Percentiles rank a stretch among this genome's conserved stretches.
Conservation (phyloP, 2,797 vertebrate genomes). For the Smutsia gigantea region DNA sequence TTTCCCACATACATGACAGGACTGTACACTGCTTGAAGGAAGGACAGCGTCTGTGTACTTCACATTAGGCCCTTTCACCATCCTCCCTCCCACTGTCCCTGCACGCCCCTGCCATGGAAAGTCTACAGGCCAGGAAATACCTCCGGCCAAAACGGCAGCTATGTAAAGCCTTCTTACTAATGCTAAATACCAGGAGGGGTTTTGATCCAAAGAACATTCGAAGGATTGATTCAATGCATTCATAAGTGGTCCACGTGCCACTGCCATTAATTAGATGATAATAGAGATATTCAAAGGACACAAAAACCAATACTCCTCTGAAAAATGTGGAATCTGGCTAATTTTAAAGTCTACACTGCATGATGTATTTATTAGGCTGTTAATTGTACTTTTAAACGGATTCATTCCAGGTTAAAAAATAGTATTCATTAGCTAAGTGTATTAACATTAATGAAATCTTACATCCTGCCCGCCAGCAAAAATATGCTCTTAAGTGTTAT, state of each 20-base stretch:
- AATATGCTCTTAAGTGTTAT: not conserved
- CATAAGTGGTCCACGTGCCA: not conserved
- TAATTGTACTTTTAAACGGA: not conserved
- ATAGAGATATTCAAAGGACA: not conserved
- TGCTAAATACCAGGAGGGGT: not conserved
- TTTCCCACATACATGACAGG: not conserved
- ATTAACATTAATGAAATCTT: conserved; percentile 4
- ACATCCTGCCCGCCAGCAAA: not conserved
- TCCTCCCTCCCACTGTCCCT: not conserved
- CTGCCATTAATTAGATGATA: not conserved
- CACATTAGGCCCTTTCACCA: not conserved
- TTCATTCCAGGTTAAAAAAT: not conserved
- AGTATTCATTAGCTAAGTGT: not conserved
- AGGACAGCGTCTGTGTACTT: not conserved
- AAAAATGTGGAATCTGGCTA: not conserved
- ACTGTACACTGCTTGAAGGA: not conserved
- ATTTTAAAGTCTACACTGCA: not conserved
- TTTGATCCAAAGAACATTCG: not conserved
- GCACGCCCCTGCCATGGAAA: not conserved
- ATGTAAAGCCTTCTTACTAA: not conserved
- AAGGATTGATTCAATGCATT: not conserved
- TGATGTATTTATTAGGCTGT: not conserved
- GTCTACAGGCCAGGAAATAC: not conserved
- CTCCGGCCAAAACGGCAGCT: not conserved
- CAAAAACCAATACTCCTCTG: not conserved